Percentiles rank a stretch among this genome's conserved stretches.
Evolutionary conservation across 2,797 vertebrate species (phyloP).

Genomic region (Parambassis ranga): DNA sequence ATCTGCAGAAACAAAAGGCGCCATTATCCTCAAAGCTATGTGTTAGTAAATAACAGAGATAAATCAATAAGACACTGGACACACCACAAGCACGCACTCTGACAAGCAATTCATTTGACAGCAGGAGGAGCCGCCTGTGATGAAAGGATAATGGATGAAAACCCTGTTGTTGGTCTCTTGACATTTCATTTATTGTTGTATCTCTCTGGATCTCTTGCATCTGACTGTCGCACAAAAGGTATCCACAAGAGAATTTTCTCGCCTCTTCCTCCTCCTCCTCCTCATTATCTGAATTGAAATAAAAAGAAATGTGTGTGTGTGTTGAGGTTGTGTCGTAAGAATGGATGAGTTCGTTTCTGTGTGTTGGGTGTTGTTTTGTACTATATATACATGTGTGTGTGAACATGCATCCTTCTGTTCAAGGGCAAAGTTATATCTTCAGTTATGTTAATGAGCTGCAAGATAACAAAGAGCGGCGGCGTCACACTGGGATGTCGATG

Average conservation of each 20-base stretch:
- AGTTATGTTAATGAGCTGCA: not conserved
- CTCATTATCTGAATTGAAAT: slow-evolving; percentile 6
- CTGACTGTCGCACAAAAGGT: slow-evolving; percentile 6
- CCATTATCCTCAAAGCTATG: not conserved
- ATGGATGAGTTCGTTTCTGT: not conserved
- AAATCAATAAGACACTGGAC: not conserved
- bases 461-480: not conserved
- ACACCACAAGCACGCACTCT: not conserved
- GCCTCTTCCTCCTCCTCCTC: slow-evolving; percentile 8
- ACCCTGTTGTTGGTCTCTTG: slow-evolving; percentile 1
- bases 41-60: not conserved
- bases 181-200: slow-evolving; percentile 1
- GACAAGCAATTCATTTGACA: slow-evolving; percentile 7
- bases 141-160: slow-evolving; percentile 29
- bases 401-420: not conserved
- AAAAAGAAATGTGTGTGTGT: not conserved
- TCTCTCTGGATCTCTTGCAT: slow-evolving; percentile 15
- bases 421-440: slow-evolving; percentile 12
- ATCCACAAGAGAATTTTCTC: slow-evolving; percentile 2
- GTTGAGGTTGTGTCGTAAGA: not conserved
- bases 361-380: not conserved
- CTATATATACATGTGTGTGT: not conserved
- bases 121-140: slow-evolving; percentile 15
- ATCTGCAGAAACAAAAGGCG: not conserved
- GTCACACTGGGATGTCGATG: not conserved